A percentile compares a stretch with the other conserved stretches of the same genome.
These are phyloP conservation scores for Tangara arthus DNA, from an alignment of 2,797 vertebrate genomes.

Conservation along the genomic window DNA sequence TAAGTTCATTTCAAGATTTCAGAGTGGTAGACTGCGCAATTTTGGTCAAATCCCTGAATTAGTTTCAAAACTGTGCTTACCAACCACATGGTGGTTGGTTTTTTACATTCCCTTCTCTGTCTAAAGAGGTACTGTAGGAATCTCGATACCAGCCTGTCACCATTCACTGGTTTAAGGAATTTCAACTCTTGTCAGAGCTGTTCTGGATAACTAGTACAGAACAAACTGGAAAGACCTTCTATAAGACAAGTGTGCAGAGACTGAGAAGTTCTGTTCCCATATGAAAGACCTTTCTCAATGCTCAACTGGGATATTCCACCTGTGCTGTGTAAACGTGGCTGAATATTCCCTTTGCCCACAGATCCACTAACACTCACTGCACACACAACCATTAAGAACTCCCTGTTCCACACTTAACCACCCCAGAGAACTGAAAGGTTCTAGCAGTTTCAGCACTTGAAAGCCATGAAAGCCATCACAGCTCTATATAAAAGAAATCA, in stretches of 20 bases:
- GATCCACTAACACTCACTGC: not conserved
- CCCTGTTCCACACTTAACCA: not conserved
- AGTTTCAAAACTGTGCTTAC: not conserved
- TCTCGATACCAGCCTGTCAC: not conserved
- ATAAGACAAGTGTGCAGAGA: not conserved
- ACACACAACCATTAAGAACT: not conserved
- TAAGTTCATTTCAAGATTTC: not conserved
- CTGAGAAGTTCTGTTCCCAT: not conserved
- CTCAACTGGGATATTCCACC: not conserved
- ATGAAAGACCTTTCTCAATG: not conserved
- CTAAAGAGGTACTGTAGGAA: not conserved
- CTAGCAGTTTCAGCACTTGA: not conserved
- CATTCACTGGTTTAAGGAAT: not conserved
- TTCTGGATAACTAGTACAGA: not conserved
- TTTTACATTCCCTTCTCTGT: not conserved
- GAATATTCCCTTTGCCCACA: not conserved
- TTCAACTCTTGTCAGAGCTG: not conserved
- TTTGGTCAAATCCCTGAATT: not conserved
- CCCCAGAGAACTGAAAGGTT: not conserved
- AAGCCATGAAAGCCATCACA: not conserved
- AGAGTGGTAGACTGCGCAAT: not conserved
- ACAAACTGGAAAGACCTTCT: not conserved
- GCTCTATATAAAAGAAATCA: not conserved
- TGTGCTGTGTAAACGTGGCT: not conserved
- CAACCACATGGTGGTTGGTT: not conserved